Evolutionary conservation across 2,888 invertebrate species (phyloP), one percentile per base, ranked within the genome.

Genomic region (Cephus runcator): DNA sequence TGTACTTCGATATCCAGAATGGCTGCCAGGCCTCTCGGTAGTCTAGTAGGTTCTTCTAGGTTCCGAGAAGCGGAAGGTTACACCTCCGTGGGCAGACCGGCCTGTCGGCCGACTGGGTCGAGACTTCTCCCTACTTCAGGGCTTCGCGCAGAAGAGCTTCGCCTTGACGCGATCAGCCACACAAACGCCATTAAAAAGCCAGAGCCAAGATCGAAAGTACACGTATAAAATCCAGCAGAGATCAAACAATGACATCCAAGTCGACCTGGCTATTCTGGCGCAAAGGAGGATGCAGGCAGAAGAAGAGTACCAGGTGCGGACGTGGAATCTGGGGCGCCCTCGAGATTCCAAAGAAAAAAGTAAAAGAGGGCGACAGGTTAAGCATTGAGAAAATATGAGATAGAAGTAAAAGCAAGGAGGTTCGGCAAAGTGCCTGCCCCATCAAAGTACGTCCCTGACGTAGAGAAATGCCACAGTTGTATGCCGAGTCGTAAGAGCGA

Each of bases 51-150:
- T 74, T 79, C 36, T 78, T 69, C 73, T 69, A 75, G 69, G 78
- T 88, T 88, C 87, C 78, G 79, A 85, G 88, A 88, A 88, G 79
- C 76, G 76, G 80, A 82, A 78, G 84, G 83, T 80, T 82, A 83
- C 82, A 82, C 80, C 83, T 81, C 82, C 82, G 81, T 78, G 83
- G 83, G 83, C 82, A 82, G 83, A 82, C 83, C 81, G 77, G 81
- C 77, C 77, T 77, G 80, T 77, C 79, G 81, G 81, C 80, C 76
- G 78, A 79, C 81, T 81, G 80, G 80, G 82, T 79, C 82, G 71
- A 31, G 71, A 31, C 34, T 34, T 31, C 34, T 34, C 34, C 71
- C 71, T 71, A 4, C 71, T 71, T 34, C 71, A 1, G 12, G 71
- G 4, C 71, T 12, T 34, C 6, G 15, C 71, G 12, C 3, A 2